A percentile compares a stretch with the other conserved stretches of the same genome.
Conservation (phyloP, 2,113 vertebrate species). For the Hippocampus comes region DNA sequence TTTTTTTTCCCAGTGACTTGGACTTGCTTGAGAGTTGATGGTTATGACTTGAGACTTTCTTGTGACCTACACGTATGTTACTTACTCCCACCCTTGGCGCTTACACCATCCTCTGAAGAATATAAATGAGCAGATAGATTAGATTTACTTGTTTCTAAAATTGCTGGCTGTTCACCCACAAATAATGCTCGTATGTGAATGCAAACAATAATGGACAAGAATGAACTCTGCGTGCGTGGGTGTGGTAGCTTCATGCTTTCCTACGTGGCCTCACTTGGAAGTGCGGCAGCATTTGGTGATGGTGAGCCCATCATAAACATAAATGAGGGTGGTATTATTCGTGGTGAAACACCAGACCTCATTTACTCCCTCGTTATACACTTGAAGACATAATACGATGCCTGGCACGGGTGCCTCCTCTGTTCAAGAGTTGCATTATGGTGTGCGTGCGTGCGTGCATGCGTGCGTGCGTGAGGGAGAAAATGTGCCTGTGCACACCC, state of each 20-base stretch:
- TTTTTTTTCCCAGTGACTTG: too few species aligned
- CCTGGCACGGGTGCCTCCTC: conserved; percentile 29
- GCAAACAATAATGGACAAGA: not conserved
- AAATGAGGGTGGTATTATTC: conserved; percentile 49
- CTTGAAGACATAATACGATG: conserved; percentile 42
- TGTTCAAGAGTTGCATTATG: conserved; percentile 8
- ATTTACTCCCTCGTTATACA: conserved; percentile 20
- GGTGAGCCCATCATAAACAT: conserved; percentile 39
- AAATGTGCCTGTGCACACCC: too few species aligned
- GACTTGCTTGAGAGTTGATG: too few species aligned
- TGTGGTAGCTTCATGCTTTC: conserved; percentile 45
- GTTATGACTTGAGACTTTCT: too few species aligned
- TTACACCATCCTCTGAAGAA: too few species aligned
- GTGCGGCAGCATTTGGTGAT: conserved; percentile 27
- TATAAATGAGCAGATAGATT: too few species aligned
- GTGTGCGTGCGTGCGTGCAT: too few species aligned
- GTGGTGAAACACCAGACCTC: conserved; percentile 51
- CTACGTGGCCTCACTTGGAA: conserved; percentile 19
- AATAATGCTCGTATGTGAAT: not conserved
- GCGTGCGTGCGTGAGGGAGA: too few species aligned
- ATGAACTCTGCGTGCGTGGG: conserved; percentile 35
- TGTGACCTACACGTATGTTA: too few species aligned
- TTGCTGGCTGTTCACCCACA: too few species aligned
- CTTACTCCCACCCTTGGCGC: too few species aligned
- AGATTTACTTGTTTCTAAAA: too few species aligned